These are phyloP conservation scores for Gadopsis marmoratus DNA, from an alignment of 2,797 vertebrate species.

Conservation along the genomic window DNA sequence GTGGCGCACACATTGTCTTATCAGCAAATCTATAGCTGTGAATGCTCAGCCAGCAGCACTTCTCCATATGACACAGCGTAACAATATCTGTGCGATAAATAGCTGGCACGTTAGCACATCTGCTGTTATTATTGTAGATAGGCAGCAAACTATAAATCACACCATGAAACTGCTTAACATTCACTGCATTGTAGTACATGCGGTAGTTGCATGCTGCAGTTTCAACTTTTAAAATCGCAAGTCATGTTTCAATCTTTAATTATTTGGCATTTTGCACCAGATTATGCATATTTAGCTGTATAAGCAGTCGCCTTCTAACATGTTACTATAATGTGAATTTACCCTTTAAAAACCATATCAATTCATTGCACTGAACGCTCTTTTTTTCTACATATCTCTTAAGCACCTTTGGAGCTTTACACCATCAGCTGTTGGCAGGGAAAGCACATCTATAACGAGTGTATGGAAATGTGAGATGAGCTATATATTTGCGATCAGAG, in stretches of 20 bases:
- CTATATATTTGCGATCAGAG: constrained; percentile 40
- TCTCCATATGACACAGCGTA: constrained; percentile 59
- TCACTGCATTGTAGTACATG: constrained; percentile 25
- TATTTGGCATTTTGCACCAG: constrained; percentile 32
- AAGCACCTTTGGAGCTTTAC: constrained; percentile 56
- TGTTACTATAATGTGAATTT: constrained; percentile 38
- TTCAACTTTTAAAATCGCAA: constrained; percentile 28
- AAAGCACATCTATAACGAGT: constrained; percentile 27
- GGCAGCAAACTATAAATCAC: constrained; percentile 42
- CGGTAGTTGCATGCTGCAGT: constrained; percentile 43
- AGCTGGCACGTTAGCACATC: constrained; percentile 36
- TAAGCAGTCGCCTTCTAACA: background rate
- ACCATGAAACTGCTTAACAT: constrained; percentile 26
- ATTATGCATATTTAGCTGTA: constrained; percentile 13
- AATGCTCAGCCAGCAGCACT: constrained; percentile 51
- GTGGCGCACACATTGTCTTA: constrained; percentile 50
- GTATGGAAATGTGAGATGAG: constrained; percentile 27
- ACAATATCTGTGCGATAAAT: constrained; percentile 63
- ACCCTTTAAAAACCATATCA: constrained; percentile 56
- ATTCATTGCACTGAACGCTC: constrained; percentile 54
- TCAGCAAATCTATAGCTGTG: constrained; percentile 74
- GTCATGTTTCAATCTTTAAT: constrained; percentile 16
- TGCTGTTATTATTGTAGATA: constrained; percentile 51
- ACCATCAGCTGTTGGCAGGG: constrained; percentile 40
- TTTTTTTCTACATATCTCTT: constrained; percentile 37